A percentile compares a stretch with the other conserved stretches of the same genome.
Evolutionary conservation across 2,113 vertebrate species (phyloP).

Genomic region (Neofelis nebulosa): DNA sequence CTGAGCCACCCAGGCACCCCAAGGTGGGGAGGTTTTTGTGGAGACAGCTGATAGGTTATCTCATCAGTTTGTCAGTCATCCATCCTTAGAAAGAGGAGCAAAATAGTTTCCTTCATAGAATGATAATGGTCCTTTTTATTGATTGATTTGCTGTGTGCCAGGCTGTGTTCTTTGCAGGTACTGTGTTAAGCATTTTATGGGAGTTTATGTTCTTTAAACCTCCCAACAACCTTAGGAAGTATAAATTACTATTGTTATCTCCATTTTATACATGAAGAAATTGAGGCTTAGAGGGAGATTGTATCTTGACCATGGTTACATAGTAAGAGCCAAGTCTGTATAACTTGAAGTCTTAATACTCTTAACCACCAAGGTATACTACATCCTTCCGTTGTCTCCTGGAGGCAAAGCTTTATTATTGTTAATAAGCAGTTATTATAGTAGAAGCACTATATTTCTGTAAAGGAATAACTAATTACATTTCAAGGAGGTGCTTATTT

Average conservation of each 20-base stretch:
- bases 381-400: neutral
- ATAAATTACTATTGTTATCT: neutral
- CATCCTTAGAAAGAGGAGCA: neutral
- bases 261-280: neutral
- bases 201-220: neutral
- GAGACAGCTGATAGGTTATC: neutral
- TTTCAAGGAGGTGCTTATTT: neutral
- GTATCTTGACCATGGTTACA: neutral
- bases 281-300: neutral
- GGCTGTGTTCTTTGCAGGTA: neutral
- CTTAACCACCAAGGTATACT: neutral
- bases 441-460: neutral
- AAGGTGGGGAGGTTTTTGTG: neutral
- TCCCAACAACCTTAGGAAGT: neutral
- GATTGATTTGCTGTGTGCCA: neutral
- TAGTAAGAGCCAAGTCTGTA: neutral
- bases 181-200: neutral
- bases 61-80: neutral
- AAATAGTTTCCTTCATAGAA: neutral
- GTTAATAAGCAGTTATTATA: neutral
- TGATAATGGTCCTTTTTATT: neutral
- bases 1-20: no score
- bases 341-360: neutral
- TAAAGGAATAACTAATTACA: neutral
- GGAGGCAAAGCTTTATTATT: neutral